A percentile compares a stretch with the other conserved stretches of the same genome.
phyloP scores from a whole-genome alignment of 2,797 vertebrate species.

The Sebastes diploproa region DNA sequence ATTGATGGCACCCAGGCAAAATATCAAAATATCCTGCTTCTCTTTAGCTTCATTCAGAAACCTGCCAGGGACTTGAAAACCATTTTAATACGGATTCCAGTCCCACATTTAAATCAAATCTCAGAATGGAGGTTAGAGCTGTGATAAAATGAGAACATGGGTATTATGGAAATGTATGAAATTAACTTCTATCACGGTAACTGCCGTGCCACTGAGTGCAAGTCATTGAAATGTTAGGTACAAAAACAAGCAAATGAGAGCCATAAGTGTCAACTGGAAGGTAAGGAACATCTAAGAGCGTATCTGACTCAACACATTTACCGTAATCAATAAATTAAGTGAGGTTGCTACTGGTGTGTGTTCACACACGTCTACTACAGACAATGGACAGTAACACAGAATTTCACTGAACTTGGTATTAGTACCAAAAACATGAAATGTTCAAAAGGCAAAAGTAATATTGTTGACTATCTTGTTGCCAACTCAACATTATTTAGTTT shows the following conservation, averaged over 20 bases:
- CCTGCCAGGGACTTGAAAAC: neutral
- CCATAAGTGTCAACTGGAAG: neutral
- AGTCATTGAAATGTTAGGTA: neutral
- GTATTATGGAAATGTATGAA: neutral
- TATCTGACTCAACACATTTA: neutral
- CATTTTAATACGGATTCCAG: constrained; percentile 16
- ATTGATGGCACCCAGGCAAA: neutral
- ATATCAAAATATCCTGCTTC: neutral
- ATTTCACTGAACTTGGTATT: neutral
- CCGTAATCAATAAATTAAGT: neutral
- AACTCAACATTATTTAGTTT: neutral
- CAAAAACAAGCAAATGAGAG: neutral
- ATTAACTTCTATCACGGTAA: neutral
- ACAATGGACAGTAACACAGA: neutral
- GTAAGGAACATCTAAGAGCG: neutral
- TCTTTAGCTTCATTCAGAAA: neutral
- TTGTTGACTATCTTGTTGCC: neutral
- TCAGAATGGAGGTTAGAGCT: neutral
- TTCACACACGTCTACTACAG: neutral
- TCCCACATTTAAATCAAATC: constrained; percentile 6
- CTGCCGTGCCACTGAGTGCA: neutral
- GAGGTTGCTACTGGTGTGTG: neutral
- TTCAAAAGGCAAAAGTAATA: neutral
- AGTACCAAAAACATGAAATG: neutral
- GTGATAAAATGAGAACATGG: neutral